Percentiles rank a stretch among this genome's conserved stretches.
Conservation (phyloP, 2,888 invertebrate genomes). For the Bruchidius siliquastri region DNA sequence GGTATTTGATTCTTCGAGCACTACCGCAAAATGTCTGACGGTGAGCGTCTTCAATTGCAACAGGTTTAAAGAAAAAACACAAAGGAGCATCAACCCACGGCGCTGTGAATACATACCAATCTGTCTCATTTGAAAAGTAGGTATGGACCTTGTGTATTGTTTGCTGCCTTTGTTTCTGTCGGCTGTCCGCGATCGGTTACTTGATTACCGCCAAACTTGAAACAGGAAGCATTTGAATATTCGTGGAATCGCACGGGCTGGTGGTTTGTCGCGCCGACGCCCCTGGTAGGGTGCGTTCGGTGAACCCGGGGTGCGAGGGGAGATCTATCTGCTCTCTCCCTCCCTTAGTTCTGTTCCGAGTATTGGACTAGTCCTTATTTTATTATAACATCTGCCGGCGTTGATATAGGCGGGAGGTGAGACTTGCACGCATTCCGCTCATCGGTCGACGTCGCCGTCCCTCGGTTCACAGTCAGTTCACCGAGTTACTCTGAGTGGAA, state of each 20-base stretch:
- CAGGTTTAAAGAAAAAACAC: too few species aligned
- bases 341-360: conserved; percentile 16
- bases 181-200: background rate
- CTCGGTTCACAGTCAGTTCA: conserved; percentile 7
- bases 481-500: conserved; percentile 4
- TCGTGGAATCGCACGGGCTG: conserved; percentile 1
- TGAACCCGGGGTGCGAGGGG: conserved; percentile 19
- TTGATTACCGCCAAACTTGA: background rate
- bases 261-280: background rate
- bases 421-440: conserved; percentile 13
- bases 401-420: conserved; percentile 28
- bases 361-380: conserved; percentile 33
- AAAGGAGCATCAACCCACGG: too few species aligned
- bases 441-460: conserved; percentile 3
- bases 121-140: too few species aligned
- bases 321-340: conserved; percentile 17
- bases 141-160: too few species aligned
- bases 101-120: too few species aligned
- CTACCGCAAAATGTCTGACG: too few species aligned
- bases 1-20: too few species aligned
- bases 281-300: conserved; percentile 14
- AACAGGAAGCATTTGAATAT: background rate
- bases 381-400: conserved; percentile 36
- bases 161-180: background rate
- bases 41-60: too few species aligned